Conservation (phyloP, 2,113 vertebrate species). For the Caranx melampygus region DNA sequence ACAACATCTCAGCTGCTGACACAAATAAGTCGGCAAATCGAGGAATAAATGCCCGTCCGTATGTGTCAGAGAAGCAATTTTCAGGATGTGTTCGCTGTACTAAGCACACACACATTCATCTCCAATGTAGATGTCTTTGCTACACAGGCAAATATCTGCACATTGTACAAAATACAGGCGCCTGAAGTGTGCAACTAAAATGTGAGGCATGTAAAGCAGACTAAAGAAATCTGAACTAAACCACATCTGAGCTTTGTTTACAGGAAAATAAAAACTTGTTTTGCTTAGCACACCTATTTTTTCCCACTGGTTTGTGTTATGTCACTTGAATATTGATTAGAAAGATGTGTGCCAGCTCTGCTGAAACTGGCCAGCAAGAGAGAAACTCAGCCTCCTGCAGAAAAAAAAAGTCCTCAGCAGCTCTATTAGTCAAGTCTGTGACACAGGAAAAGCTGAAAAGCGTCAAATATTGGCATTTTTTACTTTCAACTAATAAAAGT, state of each 20-base stretch:
- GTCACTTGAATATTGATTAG: slow-evolving; percentile 58
- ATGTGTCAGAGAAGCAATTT: slow-evolving; percentile 34
- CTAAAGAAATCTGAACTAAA: slow-evolving; percentile 45
- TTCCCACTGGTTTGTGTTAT: slow-evolving; percentile 44
- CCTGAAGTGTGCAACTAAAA: slow-evolving; percentile 23
- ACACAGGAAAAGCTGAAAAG: slow-evolving; percentile 36
- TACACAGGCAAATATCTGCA: slow-evolving; percentile 2
- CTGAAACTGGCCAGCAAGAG: slow-evolving; percentile 43
- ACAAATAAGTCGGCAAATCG: slow-evolving; percentile 39
- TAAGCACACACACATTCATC: background rate
- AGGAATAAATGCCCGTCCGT: slow-evolving; percentile 39
- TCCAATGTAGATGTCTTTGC: slow-evolving; percentile 24
- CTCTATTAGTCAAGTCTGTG: slow-evolving; percentile 12
- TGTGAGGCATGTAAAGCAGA: slow-evolving; percentile 25
- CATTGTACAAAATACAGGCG: background rate
- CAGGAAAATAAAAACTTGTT: slow-evolving; percentile 30
- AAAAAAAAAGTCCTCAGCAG: slow-evolving; percentile 36
- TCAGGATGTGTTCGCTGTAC: slow-evolving; percentile 14
- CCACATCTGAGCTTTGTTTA: slow-evolving; percentile 31
- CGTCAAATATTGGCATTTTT: slow-evolving; percentile 20
- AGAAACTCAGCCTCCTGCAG: slow-evolving; percentile 27
- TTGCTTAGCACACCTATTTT: slow-evolving; percentile 12
- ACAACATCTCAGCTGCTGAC: slow-evolving; percentile 34
- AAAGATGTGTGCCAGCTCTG: slow-evolving; percentile 16
- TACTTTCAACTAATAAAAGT: background rate